Evolutionary conservation across 2,888 invertebrate genomes (phyloP).

Genomic region (Aethes cnicana): DNA sequence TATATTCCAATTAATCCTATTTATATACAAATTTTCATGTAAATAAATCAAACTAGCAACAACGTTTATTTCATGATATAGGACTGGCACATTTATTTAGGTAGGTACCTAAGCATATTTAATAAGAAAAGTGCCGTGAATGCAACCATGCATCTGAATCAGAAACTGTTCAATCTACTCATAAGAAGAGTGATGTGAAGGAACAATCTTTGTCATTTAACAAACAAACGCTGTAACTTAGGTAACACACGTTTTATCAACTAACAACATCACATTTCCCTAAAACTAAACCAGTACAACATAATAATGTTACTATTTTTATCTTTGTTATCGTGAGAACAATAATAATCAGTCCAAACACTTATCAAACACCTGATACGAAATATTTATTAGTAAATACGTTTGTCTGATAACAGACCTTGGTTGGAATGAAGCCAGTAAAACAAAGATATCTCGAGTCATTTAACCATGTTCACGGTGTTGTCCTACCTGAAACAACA

Average conservation of each 20-base stretch:
- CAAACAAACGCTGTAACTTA: too few relatives aligned
- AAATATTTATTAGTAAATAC: neutral
- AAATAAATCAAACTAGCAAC: too few relatives aligned
- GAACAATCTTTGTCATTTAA: too few relatives aligned
- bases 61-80: neutral
- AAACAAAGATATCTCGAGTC: neutral
- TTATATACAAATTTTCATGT: slow-evolving; percentile 24
- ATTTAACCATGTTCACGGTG: neutral
- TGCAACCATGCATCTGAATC: too few relatives aligned
- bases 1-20: slow-evolving; percentile 9
- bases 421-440: neutral
- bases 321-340: neutral
- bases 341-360: neutral
- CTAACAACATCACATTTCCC: neutral
- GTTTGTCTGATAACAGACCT: neutral
- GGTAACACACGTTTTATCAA: neutral
- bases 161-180: too few relatives aligned
- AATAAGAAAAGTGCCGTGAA: too few relatives aligned
- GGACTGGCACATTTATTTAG: neutral
- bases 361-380: neutral
- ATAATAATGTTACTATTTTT: too few relatives aligned
- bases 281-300: too few relatives aligned
- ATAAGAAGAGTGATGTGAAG: too few relatives aligned
- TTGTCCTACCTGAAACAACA: neutral
- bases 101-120: too few relatives aligned